Evolutionary conservation across 1,140 invertebrate genomes (phyloP).

Genomic region (Amyelois transitella): DNA sequence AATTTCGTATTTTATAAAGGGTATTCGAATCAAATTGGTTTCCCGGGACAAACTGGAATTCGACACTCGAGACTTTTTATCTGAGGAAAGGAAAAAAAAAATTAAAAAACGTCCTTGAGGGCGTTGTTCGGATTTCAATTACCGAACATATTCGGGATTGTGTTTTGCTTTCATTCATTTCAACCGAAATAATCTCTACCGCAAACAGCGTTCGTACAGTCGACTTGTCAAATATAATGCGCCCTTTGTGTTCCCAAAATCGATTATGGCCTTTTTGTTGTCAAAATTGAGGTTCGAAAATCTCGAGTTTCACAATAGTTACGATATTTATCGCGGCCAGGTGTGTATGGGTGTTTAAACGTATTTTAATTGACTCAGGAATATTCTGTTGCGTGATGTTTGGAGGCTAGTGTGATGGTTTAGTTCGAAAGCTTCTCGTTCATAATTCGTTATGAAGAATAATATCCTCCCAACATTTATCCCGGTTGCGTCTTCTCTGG

Average conservation of each 20-base stretch:
- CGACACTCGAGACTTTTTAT: constrained; percentile 31
- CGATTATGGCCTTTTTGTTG: constrained; percentile 74
- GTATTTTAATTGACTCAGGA: constrained; percentile 61
- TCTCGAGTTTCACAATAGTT: constrained; percentile 71
- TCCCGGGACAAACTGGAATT: constrained; percentile 27
- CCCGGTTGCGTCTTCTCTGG: too few species aligned
- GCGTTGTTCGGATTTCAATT: constrained; percentile 67
- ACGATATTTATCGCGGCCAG: constrained; percentile 68
- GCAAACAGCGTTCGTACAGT: constrained; percentile 69
- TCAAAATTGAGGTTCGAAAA: constrained; percentile 71
- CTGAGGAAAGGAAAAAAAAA: constrained; percentile 32
- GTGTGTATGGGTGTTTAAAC: constrained; percentile 59
- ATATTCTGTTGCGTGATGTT: constrained; percentile 10
- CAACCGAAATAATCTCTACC: constrained; percentile 73
- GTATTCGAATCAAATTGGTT: constrained; percentile 25
- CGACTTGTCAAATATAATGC: constrained; percentile 73
- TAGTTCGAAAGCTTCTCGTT: too few species aligned
- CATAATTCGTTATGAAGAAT: too few species aligned
- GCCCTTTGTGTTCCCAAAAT: constrained; percentile 64
- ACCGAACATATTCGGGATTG: constrained; percentile 63
- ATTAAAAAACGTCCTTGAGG: constrained; percentile 48
- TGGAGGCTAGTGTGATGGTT: not conserved
- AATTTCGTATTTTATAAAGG: constrained; percentile 1
- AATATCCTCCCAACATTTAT: too few species aligned
- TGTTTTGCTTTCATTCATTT: constrained; percentile 73